Evolutionary conservation across 2,113 vertebrate genomes (phyloP).

Genomic region (Callithrix jacchus): DNA sequence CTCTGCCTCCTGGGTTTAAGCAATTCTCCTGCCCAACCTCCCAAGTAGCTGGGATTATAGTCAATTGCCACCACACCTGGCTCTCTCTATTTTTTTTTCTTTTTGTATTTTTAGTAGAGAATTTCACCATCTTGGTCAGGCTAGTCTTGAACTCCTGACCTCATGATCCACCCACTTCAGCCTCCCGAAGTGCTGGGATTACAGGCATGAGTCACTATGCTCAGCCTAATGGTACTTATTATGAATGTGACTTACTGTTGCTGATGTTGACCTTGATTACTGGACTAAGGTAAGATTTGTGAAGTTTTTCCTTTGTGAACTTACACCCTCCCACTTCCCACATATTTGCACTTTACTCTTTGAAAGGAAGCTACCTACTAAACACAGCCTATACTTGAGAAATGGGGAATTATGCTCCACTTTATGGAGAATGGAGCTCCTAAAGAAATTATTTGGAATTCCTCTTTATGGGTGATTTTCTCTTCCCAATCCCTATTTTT

Average conservation of each 20-base stretch:
- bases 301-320: not conserved
- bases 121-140: no score
- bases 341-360: not conserved
- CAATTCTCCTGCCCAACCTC: no score
- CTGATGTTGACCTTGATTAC: not conserved
- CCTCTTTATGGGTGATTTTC: not conserved
- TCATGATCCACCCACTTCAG: no score
- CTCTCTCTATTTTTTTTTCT: no score
- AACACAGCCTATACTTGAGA: not conserved
- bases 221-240: not conserved
- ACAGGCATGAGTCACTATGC: no score
- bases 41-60: no score
- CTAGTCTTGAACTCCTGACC: no score
- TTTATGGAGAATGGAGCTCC: not conserved
- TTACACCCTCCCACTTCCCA: not conserved
- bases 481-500: not conserved
- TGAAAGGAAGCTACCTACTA: not conserved
- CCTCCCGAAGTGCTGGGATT: no score
- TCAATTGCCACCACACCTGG: no score
- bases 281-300: not conserved
- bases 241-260: not conserved
- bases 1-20: no score
- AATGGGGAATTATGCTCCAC: no score
- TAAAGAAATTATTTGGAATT: not conserved
- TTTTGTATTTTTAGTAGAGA: no score